Evolutionary conservation across 2,113 vertebrate genomes (phyloP).

Genomic region (Pycnonotus jocosus): DNA sequence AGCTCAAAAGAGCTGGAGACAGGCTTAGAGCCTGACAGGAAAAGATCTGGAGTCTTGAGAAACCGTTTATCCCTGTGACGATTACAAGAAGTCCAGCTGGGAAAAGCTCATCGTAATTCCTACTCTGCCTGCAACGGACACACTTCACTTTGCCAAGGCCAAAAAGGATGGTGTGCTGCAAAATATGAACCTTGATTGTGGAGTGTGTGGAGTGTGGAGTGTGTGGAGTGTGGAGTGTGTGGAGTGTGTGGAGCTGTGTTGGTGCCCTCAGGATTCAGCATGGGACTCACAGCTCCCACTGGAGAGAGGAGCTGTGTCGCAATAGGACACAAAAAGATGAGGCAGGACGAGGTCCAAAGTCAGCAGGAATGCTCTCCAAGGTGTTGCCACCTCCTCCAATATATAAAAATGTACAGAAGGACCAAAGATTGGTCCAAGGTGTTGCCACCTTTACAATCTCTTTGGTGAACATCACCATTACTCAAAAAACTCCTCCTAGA

Average conservation of each 20-base stretch:
- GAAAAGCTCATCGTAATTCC: constrained; percentile 45
- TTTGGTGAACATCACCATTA: too few species aligned
- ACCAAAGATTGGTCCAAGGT: too few species aligned
- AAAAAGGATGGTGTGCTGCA: neutral
- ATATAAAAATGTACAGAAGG: too few species aligned
- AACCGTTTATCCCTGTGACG: neutral
- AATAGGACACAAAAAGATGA: too few species aligned
- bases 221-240: too few species aligned
- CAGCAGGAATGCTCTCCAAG: too few species aligned
- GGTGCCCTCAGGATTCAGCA: neutral
- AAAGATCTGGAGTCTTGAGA: neutral
- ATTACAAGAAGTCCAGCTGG: constrained; percentile 51
- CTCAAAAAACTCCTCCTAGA: too few species aligned
- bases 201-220: too few species aligned
- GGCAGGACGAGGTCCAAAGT: too few species aligned
- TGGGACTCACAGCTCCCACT: neutral
- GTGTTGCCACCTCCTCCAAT: too few species aligned
- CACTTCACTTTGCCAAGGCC: neutral
- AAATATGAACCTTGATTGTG: neutral
- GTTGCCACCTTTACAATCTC: too few species aligned
- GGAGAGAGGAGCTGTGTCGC: neutral
- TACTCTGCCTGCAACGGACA: neutral
- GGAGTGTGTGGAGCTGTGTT: neutral
- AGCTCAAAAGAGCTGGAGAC: neutral
- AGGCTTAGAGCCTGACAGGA: constrained; percentile 5